phyloP scores from a whole-genome alignment of 2,888 invertebrate genomes.

The Ischnus inquisitorius region DNA sequence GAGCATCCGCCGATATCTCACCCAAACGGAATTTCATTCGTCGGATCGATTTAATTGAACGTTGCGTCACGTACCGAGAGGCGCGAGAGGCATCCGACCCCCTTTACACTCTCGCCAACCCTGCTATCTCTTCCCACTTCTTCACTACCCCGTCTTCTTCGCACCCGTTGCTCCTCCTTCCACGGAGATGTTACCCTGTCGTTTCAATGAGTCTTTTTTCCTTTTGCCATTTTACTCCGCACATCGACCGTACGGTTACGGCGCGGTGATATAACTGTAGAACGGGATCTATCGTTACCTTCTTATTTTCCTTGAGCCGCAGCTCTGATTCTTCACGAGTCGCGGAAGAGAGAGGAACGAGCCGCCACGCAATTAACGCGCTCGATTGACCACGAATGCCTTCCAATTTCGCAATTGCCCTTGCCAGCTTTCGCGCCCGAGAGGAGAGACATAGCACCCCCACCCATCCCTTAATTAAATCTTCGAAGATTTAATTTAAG shows the following conservation, averaged over 20 bases:
- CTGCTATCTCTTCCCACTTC: constrained; percentile 10
- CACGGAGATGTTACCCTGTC: constrained; percentile 36
- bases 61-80: constrained; percentile 73
- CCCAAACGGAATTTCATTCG: constrained; percentile 78
- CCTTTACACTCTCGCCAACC: constrained; percentile 8
- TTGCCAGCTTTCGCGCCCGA: constrained; percentile 29
- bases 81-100: constrained; percentile 37
- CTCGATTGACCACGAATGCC: constrained; percentile 67
- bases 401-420: constrained; percentile 63
- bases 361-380: constrained; percentile 56
- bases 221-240: neutral
- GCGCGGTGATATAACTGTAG: constrained; percentile 27
- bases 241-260: constrained; percentile 35
- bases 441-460: constrained; percentile 34
- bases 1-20: constrained; percentile 31
- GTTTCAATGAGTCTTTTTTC: constrained; percentile 12
- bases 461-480: constrained; percentile 45
- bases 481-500: constrained; percentile 57
- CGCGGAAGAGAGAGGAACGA: constrained; percentile 12
- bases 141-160: neutral
- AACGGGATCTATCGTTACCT: constrained; percentile 34
- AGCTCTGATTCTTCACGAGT: constrained; percentile 34
- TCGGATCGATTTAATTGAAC: constrained; percentile 80
- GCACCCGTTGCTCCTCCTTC: constrained; percentile 14
- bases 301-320: constrained; percentile 39